Evolutionary conservation across 1,140 invertebrate genomes (phyloP), one percentile per base, ranked within the genome.

Genomic region (Panagrolaimus sp.): DNA sequence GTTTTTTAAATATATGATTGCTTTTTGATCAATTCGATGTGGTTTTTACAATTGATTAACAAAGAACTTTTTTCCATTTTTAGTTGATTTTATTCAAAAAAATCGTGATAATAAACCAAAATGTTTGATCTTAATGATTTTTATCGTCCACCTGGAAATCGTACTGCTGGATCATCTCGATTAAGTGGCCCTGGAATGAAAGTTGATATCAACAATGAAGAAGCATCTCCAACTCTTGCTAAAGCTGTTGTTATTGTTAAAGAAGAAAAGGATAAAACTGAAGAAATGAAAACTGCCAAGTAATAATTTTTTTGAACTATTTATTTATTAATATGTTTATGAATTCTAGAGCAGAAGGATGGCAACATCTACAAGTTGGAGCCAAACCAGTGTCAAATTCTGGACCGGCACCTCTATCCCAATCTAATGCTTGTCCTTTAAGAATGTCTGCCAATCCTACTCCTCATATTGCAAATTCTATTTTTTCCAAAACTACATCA

Each of bases 41-140:
- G 32, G n/a, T 38, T 7, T 38, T 38, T 38, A 7, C 2, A 38
- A 4, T 4, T 38, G 7, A 38, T 38, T 7, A 7, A 38, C 32
- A 38, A 38, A 4, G 2, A 38, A 38, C 7, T 38, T 38, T 38
- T 38, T 38, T 38, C 2, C 7, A 7, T 7, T 38, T 38, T 38
- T 38, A 38, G 32, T 38, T 38, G 2, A 38, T 38, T 38, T 7
- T 2, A 4, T 38, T n/a, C n/a, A n/a, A n/a, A n/a, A n/a, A 38
- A 38, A 4, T 38, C 32, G 7, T 38, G 32, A 38, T 38, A 4
- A 4, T 38, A 38, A 38, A 38, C 32, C 32, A 38, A 4, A 38
- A 58, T 58, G 52, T 58, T n/a, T 14, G 52, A 58, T 28, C 52
- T 58, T n/a, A 58, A 58, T 28, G 52, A 58, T 21, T 58, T 58